Evolutionary conservation across 2,888 invertebrate genomes (phyloP), one percentile per base, ranked within the genome.

Genomic region (Laothoe populi): DNA sequence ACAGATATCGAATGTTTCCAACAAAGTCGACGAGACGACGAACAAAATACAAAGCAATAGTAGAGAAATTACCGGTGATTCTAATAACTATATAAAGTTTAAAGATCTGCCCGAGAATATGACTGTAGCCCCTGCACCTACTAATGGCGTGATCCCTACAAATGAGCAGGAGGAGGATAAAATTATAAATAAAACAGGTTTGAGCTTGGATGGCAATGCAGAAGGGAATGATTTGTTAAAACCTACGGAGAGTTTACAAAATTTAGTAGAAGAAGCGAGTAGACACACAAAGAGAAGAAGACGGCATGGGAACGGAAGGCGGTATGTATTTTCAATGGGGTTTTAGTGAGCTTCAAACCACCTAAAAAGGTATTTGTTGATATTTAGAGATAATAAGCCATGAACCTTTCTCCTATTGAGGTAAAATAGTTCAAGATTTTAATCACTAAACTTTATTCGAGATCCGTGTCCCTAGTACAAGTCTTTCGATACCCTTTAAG

Each of bases 1-100:
- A 57, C 86, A 87, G 75, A 74, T 90, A 67, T 73, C 88, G 57
- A 88, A 93, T 73, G 71, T 82, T 65, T 83, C 87, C 4, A 87
- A 83, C 58, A 91, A 88, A 83, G 85, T 85, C 72, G 92, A 93
- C 66, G 93, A 94, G 72, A 87, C 89, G 0, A 89, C 90, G 5
- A 92, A 93, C 64, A 94, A 94, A 77, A 93, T 94, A 53, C 94
- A 94, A 72, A 94, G 93, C 67, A 93, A 94, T 60, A 93, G 92
- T 66, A 77, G 93, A 66, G 94, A 94, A 77, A 94, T 94, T 42
- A 93, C 90, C 42, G 93, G 93, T 8, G 93, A 93, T 73, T 83
- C 83, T 21, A 92, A 90, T 49, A 90, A 93, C 69, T 85, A 93
- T 68, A 71, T 93, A 0, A 92, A 90, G 73, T 80, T 86, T 11